These are phyloP conservation scores for Bombus confusus DNA, from an alignment of 1,140 invertebrate species.

Conservation along the genomic window DNA sequence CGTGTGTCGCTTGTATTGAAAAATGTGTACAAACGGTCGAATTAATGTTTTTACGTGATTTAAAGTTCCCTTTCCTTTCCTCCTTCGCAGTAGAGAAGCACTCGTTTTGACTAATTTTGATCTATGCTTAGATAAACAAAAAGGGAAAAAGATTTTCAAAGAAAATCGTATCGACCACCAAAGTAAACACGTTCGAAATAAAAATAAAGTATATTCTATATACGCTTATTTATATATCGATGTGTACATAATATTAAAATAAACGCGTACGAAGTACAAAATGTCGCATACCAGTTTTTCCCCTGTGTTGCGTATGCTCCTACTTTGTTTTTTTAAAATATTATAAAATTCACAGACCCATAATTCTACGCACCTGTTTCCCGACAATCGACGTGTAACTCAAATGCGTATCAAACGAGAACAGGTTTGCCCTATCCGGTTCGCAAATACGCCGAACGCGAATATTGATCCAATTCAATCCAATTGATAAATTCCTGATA, in stretches of 20 bases:
- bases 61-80: not conserved
- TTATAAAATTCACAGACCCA: constrained; percentile 5
- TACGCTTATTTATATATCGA: not conserved
- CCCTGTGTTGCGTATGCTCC: not conserved
- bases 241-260: constrained; percentile 7
- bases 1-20: not conserved
- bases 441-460: constrained; percentile 2
- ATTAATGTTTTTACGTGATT: no score
- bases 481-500: constrained; percentile 13
- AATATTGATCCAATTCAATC: constrained; percentile 28
- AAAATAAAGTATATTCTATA: not conserved
- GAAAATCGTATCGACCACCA: not conserved
- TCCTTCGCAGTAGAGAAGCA: not conserved
- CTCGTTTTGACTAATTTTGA: not conserved
- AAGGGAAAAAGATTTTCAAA: not conserved
- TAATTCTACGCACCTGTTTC: not conserved
- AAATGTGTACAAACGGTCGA: not conserved
- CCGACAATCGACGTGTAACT: not conserved
- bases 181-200: constrained; percentile 18
- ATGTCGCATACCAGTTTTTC: not conserved
- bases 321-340: not conserved
- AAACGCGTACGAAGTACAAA: not conserved
- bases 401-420: constrained; percentile 5
- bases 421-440: constrained; percentile 41
- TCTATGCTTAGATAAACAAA: not conserved